Conservation (phyloP, 2,888 invertebrate species). For the Tillus elongatus region DNA sequence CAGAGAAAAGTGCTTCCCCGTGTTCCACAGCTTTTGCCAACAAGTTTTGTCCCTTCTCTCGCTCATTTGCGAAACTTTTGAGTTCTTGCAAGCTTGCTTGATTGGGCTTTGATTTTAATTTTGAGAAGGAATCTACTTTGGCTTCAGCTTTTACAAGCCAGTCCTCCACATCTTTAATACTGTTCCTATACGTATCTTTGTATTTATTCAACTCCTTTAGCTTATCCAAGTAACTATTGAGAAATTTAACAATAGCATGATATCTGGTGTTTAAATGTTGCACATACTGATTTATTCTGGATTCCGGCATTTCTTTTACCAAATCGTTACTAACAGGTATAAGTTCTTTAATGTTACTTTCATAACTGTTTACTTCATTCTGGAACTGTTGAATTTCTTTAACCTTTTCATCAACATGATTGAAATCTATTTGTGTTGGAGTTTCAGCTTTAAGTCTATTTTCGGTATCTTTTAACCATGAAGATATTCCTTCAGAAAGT, state of each 20-base stretch:
- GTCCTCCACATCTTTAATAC: constrained; percentile 59
- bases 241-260: constrained; percentile 62
- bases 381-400: constrained; percentile 55
- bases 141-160: constrained; percentile 72
- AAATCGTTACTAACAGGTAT: constrained; percentile 62
- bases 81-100: constrained; percentile 68
- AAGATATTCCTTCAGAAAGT: constrained; percentile 61
- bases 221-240: constrained; percentile 60
- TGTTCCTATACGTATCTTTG: constrained; percentile 57
- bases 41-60: constrained; percentile 70
- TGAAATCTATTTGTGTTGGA: constrained; percentile 58
- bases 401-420: constrained; percentile 61
- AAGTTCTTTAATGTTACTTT: constrained; percentile 57
- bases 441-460: constrained; percentile 64
- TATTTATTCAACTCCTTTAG: constrained; percentile 62
- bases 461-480: constrained; percentile 74
- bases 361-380: constrained; percentile 55
- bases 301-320: constrained; percentile 69
- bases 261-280: constrained; percentile 69
- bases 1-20: constrained; percentile 75
- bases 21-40: constrained; percentile 74
- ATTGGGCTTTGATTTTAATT: constrained; percentile 69
- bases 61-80: constrained; percentile 61
- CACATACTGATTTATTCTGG: constrained; percentile 71
- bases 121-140: constrained; percentile 63